Evolutionary conservation across 2,113 vertebrate species (phyloP), one percentile per base, ranked within the genome.

Genomic region (Montifringilla adamsi): DNA sequence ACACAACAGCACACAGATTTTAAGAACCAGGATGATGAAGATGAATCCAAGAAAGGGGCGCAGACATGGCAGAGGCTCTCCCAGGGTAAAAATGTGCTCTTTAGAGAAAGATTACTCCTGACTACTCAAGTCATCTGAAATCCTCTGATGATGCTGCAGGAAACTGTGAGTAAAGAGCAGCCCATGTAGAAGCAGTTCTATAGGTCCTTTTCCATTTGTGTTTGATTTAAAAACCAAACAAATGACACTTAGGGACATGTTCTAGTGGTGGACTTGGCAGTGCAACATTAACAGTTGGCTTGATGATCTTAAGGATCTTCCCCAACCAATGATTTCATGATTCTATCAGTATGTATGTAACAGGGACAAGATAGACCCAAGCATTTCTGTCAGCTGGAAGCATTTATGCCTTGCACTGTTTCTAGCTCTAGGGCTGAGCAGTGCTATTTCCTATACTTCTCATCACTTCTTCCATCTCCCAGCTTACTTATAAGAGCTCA

Each of bases 221-320:
- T 49, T 75, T 30, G 24, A 53, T 72, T 59, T 50, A 27, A 76
- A 87, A 93, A 41, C 2, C 26, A 43, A 56, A 72, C 13, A 70
- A 58, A 84, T 41, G 20, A 15, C 17, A 47, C 55, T 41, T 27
- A 15, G 17, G 53, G n/a, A 53, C 5, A 31, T 11, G 15, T 46
- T 41, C 56, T 55, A 31, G 41, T 15, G 18, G 30, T 31, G 26
- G n/a, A 55, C 5, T 26, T 53, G 55, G n/a, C 46, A 75, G 46
- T 31, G 7, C 30, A 53, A 47, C 0, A 0, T 30, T 60, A 46
- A 53, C 13, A 16, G 20, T 1, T 62, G 39, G 37, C 16, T 83
- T 0, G 0, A 46, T 53, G 17, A 55, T 47, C 21, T 47, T 27
- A 41, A 55, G 6, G 13, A n/a, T 41, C 30, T 41, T 62, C 24